Base-by-base conservation (phyloP, 2,888 invertebrate species). In the Chrysotoxum bicinctum region DNA sequence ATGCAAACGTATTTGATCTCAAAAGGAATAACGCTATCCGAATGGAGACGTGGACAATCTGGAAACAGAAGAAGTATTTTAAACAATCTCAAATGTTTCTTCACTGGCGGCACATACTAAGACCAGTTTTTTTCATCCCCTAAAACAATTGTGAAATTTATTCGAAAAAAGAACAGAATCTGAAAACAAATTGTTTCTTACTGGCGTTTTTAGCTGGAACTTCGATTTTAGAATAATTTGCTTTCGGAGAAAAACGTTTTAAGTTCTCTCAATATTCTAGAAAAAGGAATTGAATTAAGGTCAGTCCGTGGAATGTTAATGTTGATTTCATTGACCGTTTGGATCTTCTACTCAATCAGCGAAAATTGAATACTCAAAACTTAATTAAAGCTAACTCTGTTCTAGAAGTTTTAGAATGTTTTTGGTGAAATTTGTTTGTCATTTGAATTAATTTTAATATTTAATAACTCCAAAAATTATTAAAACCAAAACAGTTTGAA, bases 11-110 rank as follows among this genome's bases (percentile, higher is more conserved):
- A 92, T 87, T 88, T 92, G 37, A 91, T 93, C 52, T 93, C 93
- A 12, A 89, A 93, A 45, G 93, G 93, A 8, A 89, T 93, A 78
- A 93, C 93, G 0, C 89, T 92, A 40, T 92, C 92, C 68, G 93
- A 94, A 89, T 93, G 93, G 92, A 90, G 90, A 56, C 90, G 89
- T 14, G 88, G 89, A 9, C 68, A 89, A 52, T 69, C 74, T 37
- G 88, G 89, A 23, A 90, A 90, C 78, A 89, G 91, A 9, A 88
- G 87, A 72, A 86, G 88, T 8, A 60, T 89, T 21, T 88, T 88
- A 79, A 88, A 87, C 70, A 91, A 91, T 75, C 90, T 90, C 88
- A 89, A 89, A 26, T 88, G 88, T 21, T 91, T 91, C 52, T 56
- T 90, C 12, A 87, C 35, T 50, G 66, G 78, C 75, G 52, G 52